Evolutionary conservation across 2,888 invertebrate genomes (phyloP), one percentile per base, ranked within the genome.

Genomic region (Pollenia labialis): DNA sequence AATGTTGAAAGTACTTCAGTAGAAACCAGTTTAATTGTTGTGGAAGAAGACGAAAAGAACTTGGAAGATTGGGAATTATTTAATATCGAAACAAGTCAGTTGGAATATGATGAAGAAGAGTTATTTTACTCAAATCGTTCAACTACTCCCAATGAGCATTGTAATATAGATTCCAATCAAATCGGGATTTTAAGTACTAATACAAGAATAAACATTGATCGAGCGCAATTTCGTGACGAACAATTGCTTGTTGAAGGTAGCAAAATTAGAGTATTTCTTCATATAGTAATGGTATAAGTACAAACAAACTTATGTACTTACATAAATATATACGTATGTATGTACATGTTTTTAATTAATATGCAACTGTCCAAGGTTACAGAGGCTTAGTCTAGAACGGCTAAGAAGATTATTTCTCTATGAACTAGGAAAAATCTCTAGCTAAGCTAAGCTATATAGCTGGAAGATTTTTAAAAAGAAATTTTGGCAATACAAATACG

Each of bases 191-290:
- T 76, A 16, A 72, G 23, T 14, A 23, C 14, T 54, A 32, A 48
- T 52, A 14, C 66, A 11, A 81, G 18, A 23, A 58, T 79, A 23
- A 58, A 69, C 77, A 60, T 71, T 50, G 56, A 54, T 56, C 83
- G 81, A 66, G 40, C 23, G 8, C 32, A 85, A 16, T 84, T 85
- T 62, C 90, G 91, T 76, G 91, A 93, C 88, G 92, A 92, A 88
- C 92, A 93, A 86, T 89, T 93, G 81, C 89, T 93, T 9, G 90
- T 92, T 88, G 92, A 93, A 93, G 92, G 92, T 93, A 91, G 82
- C 71, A 12, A 48, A 52, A 23, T 44, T 4, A 18, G 12, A 32
- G 11, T 56, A 32, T 6, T 32, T 32, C 6, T 32, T 32, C 32
- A 32, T 6, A 32, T 23, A 2, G 40, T 32, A 11, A 4, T 64